Evolutionary conservation across 2,113 vertebrate species (phyloP).

Genomic region (Rynchops niger): DNA sequence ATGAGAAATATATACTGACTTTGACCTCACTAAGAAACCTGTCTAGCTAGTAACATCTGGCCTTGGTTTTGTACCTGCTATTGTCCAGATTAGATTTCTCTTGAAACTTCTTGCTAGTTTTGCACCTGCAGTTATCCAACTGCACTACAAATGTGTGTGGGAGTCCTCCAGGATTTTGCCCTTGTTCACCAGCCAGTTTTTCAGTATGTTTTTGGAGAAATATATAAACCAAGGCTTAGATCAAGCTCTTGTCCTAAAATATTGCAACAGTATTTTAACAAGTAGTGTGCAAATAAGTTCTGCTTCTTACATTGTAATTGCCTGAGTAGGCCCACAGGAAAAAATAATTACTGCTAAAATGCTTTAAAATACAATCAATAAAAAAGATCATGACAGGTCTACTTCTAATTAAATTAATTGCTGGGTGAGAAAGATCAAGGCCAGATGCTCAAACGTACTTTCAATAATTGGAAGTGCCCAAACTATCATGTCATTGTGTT

Average conservation of each 20-base stretch:
- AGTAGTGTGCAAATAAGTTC: background rate
- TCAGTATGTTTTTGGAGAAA: background rate
- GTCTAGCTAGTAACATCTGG: background rate
- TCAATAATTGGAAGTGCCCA: background rate
- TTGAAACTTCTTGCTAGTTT: background rate
- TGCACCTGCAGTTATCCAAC: background rate
- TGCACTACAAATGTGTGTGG: background rate
- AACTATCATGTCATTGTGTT: background rate
- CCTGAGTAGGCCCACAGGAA: background rate
- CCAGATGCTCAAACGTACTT: background rate
- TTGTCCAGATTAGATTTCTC: background rate
- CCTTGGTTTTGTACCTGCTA: background rate
- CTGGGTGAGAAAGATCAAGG: background rate
- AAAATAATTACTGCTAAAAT: background rate
- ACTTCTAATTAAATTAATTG: background rate
- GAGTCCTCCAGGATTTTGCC: background rate
- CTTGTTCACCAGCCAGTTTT: background rate
- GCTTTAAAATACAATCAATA: background rate
- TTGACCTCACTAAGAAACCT: background rate
- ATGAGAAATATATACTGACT: background rate
- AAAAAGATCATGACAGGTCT: background rate
- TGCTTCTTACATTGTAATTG: background rate
- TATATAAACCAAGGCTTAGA: background rate
- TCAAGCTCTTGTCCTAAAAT: background rate
- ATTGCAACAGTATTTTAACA: background rate